phyloP scores from a whole-genome alignment of 1,140 invertebrate species.

The Lepidurus apus region DNA sequence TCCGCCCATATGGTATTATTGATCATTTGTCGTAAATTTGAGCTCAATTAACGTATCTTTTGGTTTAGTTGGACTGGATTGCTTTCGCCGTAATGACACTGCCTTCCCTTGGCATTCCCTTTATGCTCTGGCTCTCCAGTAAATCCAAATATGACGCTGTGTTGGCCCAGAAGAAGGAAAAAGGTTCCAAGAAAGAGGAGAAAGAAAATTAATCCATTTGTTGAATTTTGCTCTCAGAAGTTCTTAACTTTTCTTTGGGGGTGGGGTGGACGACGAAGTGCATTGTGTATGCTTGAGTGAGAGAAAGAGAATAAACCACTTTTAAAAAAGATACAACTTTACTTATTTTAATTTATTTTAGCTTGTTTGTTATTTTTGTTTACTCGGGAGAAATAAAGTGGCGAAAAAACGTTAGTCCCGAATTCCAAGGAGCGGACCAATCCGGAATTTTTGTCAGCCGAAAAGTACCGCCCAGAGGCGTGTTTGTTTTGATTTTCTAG shows the following conservation, averaged over 20 bases:
- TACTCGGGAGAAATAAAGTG: too few species aligned
- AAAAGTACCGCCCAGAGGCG: neutral
- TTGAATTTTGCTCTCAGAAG: constrained; percentile 9
- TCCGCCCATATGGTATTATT: constrained; percentile 83
- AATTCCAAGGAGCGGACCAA: too few species aligned
- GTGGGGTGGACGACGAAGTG: neutral
- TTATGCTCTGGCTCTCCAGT: constrained; percentile 87
- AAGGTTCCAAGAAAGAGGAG: constrained; percentile 49
- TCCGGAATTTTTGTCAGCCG: too few species aligned
- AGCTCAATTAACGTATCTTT: constrained; percentile 36
- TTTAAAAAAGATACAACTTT: neutral
- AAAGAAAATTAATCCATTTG: constrained; percentile 42
- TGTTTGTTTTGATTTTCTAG: neutral
- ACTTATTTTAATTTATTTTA: neutral
- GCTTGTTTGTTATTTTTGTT: too few species aligned
- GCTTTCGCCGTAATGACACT: constrained; percentile 95
- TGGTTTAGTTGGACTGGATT: constrained; percentile 79
- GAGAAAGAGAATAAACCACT: neutral
- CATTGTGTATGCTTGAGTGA: constrained; percentile 10
- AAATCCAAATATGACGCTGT: constrained; percentile 90
- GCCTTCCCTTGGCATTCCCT: constrained; percentile 89
- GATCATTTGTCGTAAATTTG: constrained; percentile 22
- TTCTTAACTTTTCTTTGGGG: constrained; percentile 7
- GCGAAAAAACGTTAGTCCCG: too few species aligned
- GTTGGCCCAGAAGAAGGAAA: constrained; percentile 57